Percentiles rank a stretch among this genome's conserved stretches.
Evolutionary conservation across 2,888 invertebrate species (phyloP).

Genomic region (Amitus sp.): DNA sequence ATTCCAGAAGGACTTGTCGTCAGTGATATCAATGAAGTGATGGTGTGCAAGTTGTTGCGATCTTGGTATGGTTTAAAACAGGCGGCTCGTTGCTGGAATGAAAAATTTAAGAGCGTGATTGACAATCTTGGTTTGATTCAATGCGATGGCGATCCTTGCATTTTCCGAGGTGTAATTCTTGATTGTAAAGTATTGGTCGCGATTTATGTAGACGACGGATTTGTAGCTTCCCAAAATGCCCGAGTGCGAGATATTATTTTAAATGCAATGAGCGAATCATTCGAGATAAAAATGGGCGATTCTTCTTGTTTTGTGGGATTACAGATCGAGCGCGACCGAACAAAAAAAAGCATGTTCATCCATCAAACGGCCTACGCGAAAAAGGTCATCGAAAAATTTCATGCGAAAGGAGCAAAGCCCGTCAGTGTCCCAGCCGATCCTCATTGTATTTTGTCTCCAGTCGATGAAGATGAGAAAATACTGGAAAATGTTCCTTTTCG

Average conservation of each 20-base stretch:
- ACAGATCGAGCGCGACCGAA: not conserved
- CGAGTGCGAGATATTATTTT: not conserved
- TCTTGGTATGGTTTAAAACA: constrained; percentile 25
- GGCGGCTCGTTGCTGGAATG: constrained; percentile 22
- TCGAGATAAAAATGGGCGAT: constrained; percentile 9
- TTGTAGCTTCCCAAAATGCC: not conserved
- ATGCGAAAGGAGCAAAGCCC: not conserved
- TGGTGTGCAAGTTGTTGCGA: constrained; percentile 17
- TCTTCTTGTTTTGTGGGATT: not conserved
- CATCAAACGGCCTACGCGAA: not conserved
- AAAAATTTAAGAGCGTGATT: constrained; percentile 11
- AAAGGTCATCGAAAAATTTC: not conserved
- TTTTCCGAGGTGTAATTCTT: constrained; percentile 15
- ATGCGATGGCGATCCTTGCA: constrained; percentile 19
- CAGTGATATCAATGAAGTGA: not conserved
- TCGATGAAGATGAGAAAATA: not conserved
- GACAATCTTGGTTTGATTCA: constrained; percentile 16
- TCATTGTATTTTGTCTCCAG: not conserved
- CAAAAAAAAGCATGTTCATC: not conserved
- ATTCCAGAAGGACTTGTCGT: not conserved
- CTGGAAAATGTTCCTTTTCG: constrained; percentile 6
- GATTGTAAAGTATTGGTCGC: constrained; percentile 16
- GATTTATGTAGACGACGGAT: constrained; percentile 18
- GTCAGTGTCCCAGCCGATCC: not conserved
- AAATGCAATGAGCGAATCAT: not conserved